phyloP scores from a whole-genome alignment of 2,113 vertebrate genomes.

The Tympanuchus pallidicinctus region DNA sequence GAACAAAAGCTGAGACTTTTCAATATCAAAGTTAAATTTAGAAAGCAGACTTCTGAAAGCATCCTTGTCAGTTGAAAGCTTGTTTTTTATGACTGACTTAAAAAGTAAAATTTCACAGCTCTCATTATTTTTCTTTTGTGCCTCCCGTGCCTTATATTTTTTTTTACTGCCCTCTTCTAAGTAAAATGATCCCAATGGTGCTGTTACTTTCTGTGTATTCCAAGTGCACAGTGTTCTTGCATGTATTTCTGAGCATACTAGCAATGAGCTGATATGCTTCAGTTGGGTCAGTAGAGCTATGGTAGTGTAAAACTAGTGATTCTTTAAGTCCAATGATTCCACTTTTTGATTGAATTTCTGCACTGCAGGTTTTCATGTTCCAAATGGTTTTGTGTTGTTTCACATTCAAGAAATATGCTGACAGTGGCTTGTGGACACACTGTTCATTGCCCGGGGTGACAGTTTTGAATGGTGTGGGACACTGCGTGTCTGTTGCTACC shows the following conservation, averaged over 20 bases:
- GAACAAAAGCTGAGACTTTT: conserved; percentile 34
- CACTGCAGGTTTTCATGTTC: not conserved
- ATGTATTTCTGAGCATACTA: not conserved
- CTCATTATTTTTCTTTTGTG: conserved; percentile 16
- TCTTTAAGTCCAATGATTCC: not conserved
- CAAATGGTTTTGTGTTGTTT: not conserved
- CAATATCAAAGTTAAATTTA: conserved; percentile 58
- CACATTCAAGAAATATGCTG: not conserved
- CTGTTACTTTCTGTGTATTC: not conserved
- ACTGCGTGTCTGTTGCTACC: not conserved
- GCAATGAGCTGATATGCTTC: not conserved
- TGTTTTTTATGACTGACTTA: conserved; percentile 7
- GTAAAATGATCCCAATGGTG: not conserved
- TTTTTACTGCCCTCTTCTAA: conserved; percentile 12
- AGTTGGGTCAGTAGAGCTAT: not conserved
- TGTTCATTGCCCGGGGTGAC: not conserved
- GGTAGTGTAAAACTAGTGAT: not conserved
- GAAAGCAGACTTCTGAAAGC: conserved; percentile 20
- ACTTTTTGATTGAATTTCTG: not conserved
- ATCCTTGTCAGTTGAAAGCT: not conserved
- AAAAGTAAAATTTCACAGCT: conserved; percentile 28
- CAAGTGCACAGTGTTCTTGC: not conserved
- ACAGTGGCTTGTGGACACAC: rapidly evolving
- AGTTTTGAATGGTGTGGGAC: not conserved
- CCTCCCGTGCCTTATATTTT: not conserved